Conservation (phyloP, 2,797 vertebrate genomes). For the Benthosema pterotum region DNA sequence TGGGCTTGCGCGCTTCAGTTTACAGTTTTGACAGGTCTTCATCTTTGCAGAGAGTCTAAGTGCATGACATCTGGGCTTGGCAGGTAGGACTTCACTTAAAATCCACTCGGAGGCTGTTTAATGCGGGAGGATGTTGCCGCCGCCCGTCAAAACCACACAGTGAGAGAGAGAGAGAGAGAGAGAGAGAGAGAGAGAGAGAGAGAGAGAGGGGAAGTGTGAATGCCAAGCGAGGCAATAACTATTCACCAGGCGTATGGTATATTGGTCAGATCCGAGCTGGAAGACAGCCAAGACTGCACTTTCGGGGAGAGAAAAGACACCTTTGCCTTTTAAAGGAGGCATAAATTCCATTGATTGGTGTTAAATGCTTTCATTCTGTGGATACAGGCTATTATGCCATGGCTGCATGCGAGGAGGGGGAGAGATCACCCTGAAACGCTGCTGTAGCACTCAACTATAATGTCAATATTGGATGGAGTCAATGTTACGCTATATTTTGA, state of each 20-base stretch:
- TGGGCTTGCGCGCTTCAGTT: conserved; percentile 34
- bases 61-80: conserved; percentile 47
- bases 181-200: too few relatives aligned
- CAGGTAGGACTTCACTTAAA: conserved; percentile 53
- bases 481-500: conserved; percentile 64
- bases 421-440: conserved; percentile 69
- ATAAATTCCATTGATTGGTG: conserved; percentile 79
- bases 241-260: conserved; percentile 73
- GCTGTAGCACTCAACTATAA: conserved; percentile 66
- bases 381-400: conserved; percentile 71
- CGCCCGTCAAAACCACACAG: conserved; percentile 45
- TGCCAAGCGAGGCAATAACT: conserved; percentile 67
- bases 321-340: conserved; percentile 74
- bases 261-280: conserved; percentile 69
- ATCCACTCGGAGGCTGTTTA: conserved; percentile 50
- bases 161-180: too few relatives aligned
- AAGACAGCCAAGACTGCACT: conserved; percentile 79
- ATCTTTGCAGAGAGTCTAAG: conserved; percentile 39
- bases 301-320: conserved; percentile 77
- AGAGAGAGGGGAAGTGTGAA: conserved; percentile 61
- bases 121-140: conserved; percentile 48
- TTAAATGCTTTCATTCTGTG: conserved; percentile 78
- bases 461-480: conserved; percentile 69
- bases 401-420: conserved; percentile 67
- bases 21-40: conserved; percentile 57